Conservation (phyloP, 2,888 invertebrate genomes). For the Lottia gigantea region DNA sequence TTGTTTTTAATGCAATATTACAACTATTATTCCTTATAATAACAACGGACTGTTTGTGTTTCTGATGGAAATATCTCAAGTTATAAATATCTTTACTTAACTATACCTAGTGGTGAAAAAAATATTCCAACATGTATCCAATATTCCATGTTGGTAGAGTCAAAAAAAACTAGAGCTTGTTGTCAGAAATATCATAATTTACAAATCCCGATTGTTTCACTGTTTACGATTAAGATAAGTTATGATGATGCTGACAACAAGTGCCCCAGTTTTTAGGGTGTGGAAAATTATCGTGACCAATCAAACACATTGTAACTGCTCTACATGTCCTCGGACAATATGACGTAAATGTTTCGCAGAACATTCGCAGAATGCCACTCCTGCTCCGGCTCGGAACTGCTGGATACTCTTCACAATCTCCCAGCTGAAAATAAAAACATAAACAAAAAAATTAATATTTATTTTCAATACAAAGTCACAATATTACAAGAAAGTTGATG, state of each 20-base stretch:
- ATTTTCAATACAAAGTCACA: too few species aligned
- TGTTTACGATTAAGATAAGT: not conserved
- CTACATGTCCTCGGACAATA: conserved; percentile 15
- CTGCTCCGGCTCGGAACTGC: conserved; percentile 68
- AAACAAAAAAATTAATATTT: not conserved
- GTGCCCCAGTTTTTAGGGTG: not conserved
- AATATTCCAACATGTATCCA: too few species aligned
- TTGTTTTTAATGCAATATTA: too few species aligned
- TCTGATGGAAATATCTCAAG: too few species aligned
- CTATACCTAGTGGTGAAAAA: too few species aligned
- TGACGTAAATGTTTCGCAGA: conserved; percentile 33
- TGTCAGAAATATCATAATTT: too few species aligned
- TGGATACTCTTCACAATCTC: conserved; percentile 59
- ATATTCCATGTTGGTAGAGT: too few species aligned
- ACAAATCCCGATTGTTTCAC: not conserved
- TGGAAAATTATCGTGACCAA: not conserved
- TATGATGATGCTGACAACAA: conserved; percentile 11
- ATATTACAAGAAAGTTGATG: too few species aligned
- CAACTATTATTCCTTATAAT: too few species aligned
- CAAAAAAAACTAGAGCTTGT: too few species aligned
- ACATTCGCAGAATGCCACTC: conserved; percentile 59
- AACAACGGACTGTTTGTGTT: too few species aligned
- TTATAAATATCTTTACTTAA: too few species aligned
- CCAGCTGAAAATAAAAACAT: conserved; percentile 59
- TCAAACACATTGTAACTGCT: conserved; percentile 16